phyloP scores from a whole-genome alignment of 1,140 invertebrate species.

The Halyomorpha halys region DNA sequence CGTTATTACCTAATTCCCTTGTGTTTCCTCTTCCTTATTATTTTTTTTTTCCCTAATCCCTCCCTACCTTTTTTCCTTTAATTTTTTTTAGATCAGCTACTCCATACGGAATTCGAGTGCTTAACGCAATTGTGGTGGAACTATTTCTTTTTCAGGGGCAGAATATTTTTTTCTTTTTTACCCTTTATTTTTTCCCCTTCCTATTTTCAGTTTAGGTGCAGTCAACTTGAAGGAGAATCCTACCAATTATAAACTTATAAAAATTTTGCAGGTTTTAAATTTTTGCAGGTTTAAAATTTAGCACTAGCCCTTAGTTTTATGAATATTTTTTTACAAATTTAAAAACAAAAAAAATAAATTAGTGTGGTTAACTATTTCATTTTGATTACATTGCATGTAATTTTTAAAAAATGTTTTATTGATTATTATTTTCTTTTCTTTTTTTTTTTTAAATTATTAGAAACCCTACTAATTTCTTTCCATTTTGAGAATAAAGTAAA shows the following conservation, averaged over 20 bases:
- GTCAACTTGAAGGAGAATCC: slow-evolving; percentile 22
- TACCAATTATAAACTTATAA: neutral
- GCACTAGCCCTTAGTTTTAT: slow-evolving; percentile 2
- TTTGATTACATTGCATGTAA: neutral
- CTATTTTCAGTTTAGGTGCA: slow-evolving; percentile 26
- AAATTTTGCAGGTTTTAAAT: neutral
- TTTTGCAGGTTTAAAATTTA: slow-evolving; percentile 4
- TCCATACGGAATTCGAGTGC: too few relatives aligned
- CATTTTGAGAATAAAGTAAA: neutral
- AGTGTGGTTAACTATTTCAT: slow-evolving; percentile 5
- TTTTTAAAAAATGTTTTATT: neutral
- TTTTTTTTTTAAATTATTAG: neutral
- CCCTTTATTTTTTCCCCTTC: too few relatives aligned
- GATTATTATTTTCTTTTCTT: neutral
- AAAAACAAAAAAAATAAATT: neutral
- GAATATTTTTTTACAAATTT: neutral
- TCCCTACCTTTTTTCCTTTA: neutral
- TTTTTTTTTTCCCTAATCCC: neutral
- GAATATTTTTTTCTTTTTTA: slow-evolving; percentile 11
- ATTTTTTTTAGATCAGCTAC: too few relatives aligned
- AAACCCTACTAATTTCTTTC: too few relatives aligned
- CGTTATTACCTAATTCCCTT: slow-evolving; percentile 1
- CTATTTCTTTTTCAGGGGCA: slow-evolving; percentile 23
- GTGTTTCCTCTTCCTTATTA: too few relatives aligned
- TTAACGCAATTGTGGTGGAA: too few relatives aligned